Evolutionary conservation across 2,113 vertebrate genomes (phyloP).

Genomic region (Microtus pennsylvanicus): DNA sequence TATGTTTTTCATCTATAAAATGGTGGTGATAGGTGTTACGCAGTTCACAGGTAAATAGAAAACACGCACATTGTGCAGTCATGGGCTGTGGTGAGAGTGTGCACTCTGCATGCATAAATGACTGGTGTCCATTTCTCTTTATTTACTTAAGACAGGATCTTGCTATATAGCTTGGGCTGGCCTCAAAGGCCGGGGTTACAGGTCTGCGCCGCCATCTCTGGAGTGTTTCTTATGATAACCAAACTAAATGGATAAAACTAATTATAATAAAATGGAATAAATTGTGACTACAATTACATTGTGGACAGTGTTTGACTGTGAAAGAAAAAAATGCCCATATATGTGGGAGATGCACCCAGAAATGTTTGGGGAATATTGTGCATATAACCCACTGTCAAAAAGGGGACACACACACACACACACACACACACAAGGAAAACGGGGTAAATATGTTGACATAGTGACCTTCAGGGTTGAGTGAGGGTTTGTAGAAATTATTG

Average conservation of each 20-base stretch:
- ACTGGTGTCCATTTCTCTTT: background rate
- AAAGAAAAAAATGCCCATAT: background rate
- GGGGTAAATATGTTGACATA: background rate
- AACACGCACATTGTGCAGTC: background rate
- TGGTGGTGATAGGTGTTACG: background rate
- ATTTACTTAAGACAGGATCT: background rate
- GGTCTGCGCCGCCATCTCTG: background rate
- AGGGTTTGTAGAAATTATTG: background rate
- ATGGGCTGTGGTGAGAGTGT: background rate
- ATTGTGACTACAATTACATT: background rate
- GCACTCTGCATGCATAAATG: background rate
- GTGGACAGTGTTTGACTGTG: background rate
- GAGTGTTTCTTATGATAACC: background rate
- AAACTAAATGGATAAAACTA: conserved; percentile 20
- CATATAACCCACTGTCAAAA: background rate
- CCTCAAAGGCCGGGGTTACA: background rate
- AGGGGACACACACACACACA: background rate
- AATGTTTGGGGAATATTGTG: background rate
- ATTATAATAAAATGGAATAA: conserved; percentile 6
- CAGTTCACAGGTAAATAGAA: background rate
- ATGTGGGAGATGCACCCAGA: background rate
- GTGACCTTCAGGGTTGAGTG: background rate
- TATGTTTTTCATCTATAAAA: background rate
- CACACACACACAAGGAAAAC: background rate
- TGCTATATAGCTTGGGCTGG: background rate